Conservation (phyloP, 1,140 invertebrate genomes). For the silkworm (Bombyx mori) region ASM3026992v2 NC_085122.1:6956001-6956500, state of each 20-base stretch:
- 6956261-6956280: slow-evolving; percentile 8
- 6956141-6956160: slow-evolving; percentile 45
- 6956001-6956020: slow-evolving; percentile 29
- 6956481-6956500: no score
- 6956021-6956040: slow-evolving; percentile 40
- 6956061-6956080: slow-evolving; percentile 52
- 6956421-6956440: not conserved
- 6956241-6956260: slow-evolving; percentile 23
- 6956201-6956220: slow-evolving; percentile 43
- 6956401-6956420: slow-evolving; percentile 67
- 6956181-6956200: slow-evolving; percentile 43
- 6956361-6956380: slow-evolving; percentile 65
- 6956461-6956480: no score
- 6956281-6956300: slow-evolving; percentile 60
- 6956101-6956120: slow-evolving; percentile 20
- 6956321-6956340: slow-evolving; percentile 48
- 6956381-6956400: slow-evolving; percentile 72
- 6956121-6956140: slow-evolving; percentile 33
- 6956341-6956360: slow-evolving; percentile 55
- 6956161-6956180: slow-evolving; percentile 42
- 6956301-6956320: slow-evolving; percentile 42
- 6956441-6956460: not conserved
- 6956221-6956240: slow-evolving; percentile 30
- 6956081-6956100: slow-evolving; percentile 46
- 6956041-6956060: slow-evolving; percentile 55